Evolutionary conservation across 2,888 invertebrate species (phyloP), one percentile per base, ranked within the genome.

Genomic region (Mesochorus sp.): DNA sequence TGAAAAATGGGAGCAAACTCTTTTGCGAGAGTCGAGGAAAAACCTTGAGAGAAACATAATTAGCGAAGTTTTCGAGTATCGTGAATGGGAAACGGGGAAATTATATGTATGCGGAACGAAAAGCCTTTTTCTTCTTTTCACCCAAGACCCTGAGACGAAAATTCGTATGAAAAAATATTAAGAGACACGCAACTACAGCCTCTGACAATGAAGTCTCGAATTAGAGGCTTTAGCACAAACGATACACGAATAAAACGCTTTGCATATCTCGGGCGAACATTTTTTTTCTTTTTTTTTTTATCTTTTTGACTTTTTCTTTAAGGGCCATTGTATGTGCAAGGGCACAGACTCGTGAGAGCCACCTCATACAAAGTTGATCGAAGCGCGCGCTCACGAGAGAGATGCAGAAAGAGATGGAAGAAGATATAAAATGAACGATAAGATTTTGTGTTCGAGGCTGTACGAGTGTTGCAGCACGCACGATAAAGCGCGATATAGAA

Each of bases 401-500:
- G 39, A 51, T 21, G 14, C 37, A 61, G 47, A 2, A 51, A 12
- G 10, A 21, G 24, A 44, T 37, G 10, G 37, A 10, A 39, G 34
- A 44, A 51, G 14, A 3, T 26, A 47, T n/a, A 24, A 6, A 8
- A 51, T 42, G 4, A 42, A 28, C 19, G 12, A n/a, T n/a, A 14
- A 26, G 53, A 53, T 24, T 31, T 37, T n/a, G 66, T 26, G 14
- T 26, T 21, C 37, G 49, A 66, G 67, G 34, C 21, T 62, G 39
- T 44, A 26, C 57, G 72, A 68, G 59, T 61, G 72, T 44, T 55
- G 66, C 74, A 72, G 64, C 55, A 62, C 34, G 61, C 44, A 62
- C 62, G 68, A 71, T 75, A 57, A 68, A 92, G 92, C 92, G 91
- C 92, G 91, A 89, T n/a, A n/a, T 92, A 92, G 59, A 61, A 92